Evolutionary conservation across 2,113 vertebrate genomes (phyloP).

Genomic region (Setophaga kirtlandii): DNA sequence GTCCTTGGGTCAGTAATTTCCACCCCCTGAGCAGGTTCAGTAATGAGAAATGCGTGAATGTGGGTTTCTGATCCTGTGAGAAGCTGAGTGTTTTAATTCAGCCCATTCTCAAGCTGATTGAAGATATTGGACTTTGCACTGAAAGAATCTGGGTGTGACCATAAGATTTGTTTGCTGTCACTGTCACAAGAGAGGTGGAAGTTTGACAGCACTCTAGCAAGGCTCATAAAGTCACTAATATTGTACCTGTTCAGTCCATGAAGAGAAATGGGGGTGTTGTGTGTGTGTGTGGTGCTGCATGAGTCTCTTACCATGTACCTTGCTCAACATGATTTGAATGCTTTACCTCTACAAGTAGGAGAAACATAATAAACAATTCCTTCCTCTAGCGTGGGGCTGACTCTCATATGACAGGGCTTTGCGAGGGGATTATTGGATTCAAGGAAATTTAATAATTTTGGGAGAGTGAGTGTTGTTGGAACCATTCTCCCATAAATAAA

Average conservation of each 20-base stretch:
- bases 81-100: not conserved
- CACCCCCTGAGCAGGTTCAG: not conserved
- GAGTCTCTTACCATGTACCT: not conserved
- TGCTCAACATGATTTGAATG: not conserved
- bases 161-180: not conserved
- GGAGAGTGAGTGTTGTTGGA: not conserved
- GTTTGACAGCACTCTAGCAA: not conserved
- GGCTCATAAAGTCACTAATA: not conserved
- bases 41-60: not conserved
- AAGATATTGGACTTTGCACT: not conserved
- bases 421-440: not conserved
- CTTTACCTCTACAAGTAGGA: not conserved
- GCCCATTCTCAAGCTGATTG: not conserved
- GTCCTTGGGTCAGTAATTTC: not conserved
- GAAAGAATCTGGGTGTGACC: not conserved
- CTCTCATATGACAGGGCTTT: constrained; percentile 13
- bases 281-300: fast-evolving
- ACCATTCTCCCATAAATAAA: not conserved
- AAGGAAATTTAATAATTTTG: not conserved
- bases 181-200: not conserved
- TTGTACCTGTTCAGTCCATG: not conserved
- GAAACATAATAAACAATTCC: not conserved
- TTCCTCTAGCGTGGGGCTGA: not conserved
- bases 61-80: not conserved
- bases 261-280: fast-evolving